A percentile compares a stretch with the other conserved stretches of the same genome.
Evolutionary conservation across 1,140 invertebrate species (phyloP).

Genomic region (Daktulosphaira vitifoliae): DNA sequence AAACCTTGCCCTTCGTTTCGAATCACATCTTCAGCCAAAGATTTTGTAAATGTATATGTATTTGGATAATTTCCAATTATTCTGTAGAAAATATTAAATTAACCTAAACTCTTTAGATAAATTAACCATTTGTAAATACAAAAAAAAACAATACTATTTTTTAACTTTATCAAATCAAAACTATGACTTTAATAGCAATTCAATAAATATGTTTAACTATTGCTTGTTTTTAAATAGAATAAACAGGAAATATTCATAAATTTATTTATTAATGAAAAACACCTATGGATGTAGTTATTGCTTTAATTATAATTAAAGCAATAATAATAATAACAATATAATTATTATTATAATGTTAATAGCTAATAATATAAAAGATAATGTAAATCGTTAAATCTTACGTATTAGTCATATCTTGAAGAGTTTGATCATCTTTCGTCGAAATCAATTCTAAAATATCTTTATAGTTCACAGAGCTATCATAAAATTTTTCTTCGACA

Average conservation of each 20-base stretch:
- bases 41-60: slow-evolving; percentile 61
- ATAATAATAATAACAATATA: too few species aligned
- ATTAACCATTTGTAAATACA: too few species aligned
- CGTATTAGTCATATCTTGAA: slow-evolving; percentile 47
- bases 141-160: too few species aligned
- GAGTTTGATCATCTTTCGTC: slow-evolving; percentile 45
- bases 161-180: too few species aligned
- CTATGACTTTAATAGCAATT: too few species aligned
- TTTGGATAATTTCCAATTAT: slow-evolving; percentile 55
- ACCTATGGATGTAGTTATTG: too few species aligned
- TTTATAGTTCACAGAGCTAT: slow-evolving; percentile 44
- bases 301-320: too few species aligned
- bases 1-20: slow-evolving; percentile 48
- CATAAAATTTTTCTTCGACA: slow-evolving; percentile 55
- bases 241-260: too few species aligned
- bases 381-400: slow-evolving; percentile 39
- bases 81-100: slow-evolving; percentile 43
- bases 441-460: slow-evolving; percentile 46
- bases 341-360: slow-evolving; percentile 5
- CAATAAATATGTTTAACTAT: too few species aligned
- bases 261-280: too few species aligned
- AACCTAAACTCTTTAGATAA: too few species aligned
- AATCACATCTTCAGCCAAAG: slow-evolving; percentile 53
- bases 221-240: too few species aligned
- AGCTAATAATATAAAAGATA: not conserved